phyloP scores from a whole-genome alignment of 53 echinoderm and acorn worm species.

The Apostichopus leukothele region DNA sequence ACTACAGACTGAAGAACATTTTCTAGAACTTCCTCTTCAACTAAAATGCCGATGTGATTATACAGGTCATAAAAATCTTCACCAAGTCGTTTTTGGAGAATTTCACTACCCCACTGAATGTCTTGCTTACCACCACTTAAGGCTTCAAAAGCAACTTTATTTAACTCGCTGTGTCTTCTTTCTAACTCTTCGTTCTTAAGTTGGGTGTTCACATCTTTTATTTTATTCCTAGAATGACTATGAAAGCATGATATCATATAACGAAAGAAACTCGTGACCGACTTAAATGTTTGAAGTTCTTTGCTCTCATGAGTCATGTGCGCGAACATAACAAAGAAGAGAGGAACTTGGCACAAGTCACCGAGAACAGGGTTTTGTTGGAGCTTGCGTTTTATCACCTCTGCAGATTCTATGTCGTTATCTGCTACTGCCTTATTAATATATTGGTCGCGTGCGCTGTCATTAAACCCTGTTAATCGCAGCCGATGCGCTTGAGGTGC shows the following conservation, averaged over 20 bases:
- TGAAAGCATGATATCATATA: conserved; percentile 4
- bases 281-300: neutral
- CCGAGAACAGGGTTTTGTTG: neutral
- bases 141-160: neutral
- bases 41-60: too few relatives aligned
- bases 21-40: too few relatives aligned
- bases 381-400: neutral
- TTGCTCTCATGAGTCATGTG: neutral
- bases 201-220: neutral
- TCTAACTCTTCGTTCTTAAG: neutral
- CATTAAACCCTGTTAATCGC: neutral
- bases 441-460: neutral
- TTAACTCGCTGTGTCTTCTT: neutral
- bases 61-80: too few relatives aligned
- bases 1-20: too few relatives aligned
- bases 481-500: neutral
- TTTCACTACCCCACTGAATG: too few relatives aligned
- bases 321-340: conserved; percentile 1
- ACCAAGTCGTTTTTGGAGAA: too few relatives aligned
- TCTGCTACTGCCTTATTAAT: neutral
- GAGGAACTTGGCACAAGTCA: neutral
- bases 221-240: neutral
- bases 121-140: neutral
- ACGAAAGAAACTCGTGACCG: neutral
- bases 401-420: neutral